Evolutionary conservation across 2,113 vertebrate species (phyloP), one percentile per base, ranked within the genome.

Genomic region (Xiphophorus couchianus): DNA sequence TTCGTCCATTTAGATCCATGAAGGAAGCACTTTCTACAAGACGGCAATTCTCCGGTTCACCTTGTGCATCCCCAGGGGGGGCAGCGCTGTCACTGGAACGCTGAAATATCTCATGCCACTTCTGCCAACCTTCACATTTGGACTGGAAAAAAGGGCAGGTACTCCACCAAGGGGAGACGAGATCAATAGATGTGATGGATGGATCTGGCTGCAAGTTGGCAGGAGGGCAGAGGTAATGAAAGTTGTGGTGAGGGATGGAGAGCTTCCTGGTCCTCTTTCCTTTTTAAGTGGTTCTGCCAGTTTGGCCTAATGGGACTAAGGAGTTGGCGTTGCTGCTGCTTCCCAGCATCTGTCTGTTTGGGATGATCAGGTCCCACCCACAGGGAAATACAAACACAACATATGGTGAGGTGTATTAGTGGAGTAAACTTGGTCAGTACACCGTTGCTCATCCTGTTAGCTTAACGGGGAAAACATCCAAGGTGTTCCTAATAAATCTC

Each of bases 161-260:
- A 87, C 81, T 87, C 81, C 83, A 76, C 65, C 64, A 61, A 42
- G 84, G 73, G 73, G 74, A 73, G 88, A 78, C 67, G 31, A 72
- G 86, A 93, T 93, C 90, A 69, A 93, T 93, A 69, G 78, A 71
- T 48, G 66, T 90, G 91, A 90, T 90, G 84, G 91, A 93, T 92
- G 83, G 85, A 83, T 68, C 80, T 78, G 81, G 76, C 30, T 33
- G 71, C 69, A 74, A 71, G 79, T 68, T 13, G 0, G 51, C 37
- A 72, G 28, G 28, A 54, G 44, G 79, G 60, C 69, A 37, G 71
- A 35, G 54, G 67, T 89, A 88, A 92, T 88, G 81, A 88, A 83
- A 78, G 83, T 72, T 88, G 70, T 73, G 78, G 73, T 86, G 88
- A 89, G 58, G 19, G 71, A 78, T 78, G 89, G 74, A 61, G 75